These are phyloP conservation scores for Neoascia interrupta DNA, from an alignment of 2,888 invertebrate species.

Conservation along the genomic window DNA sequence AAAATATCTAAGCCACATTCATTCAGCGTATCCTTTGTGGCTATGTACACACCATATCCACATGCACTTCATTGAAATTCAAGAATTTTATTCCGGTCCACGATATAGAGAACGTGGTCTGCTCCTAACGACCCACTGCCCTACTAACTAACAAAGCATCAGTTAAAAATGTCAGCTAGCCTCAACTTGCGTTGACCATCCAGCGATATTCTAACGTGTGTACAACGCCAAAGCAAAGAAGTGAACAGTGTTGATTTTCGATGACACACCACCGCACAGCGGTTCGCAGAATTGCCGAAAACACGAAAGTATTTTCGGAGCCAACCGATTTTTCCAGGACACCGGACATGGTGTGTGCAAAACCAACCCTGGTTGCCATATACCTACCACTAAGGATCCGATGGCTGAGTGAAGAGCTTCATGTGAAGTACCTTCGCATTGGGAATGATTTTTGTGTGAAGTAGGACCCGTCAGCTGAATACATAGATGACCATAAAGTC, in stretches of 20 bases:
- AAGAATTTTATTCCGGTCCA: constrained; percentile 19
- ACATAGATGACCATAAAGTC: constrained; percentile 29
- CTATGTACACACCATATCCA: background rate
- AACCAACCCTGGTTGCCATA: background rate
- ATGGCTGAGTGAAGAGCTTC: constrained; percentile 28
- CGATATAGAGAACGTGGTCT: background rate
- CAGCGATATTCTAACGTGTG: no score
- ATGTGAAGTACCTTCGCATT: constrained; percentile 26
- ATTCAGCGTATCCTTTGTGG: no score
- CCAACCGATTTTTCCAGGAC: constrained; percentile 13
- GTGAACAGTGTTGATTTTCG: constrained; percentile 34
- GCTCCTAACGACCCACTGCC: constrained; percentile 31
- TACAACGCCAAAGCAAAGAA: background rate
- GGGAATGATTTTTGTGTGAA: constrained; percentile 30
- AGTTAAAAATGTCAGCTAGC: no score
- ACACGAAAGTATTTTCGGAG: constrained; percentile 44
- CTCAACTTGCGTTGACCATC: no score
- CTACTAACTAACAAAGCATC: no score
- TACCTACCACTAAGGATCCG: constrained; percentile 15
- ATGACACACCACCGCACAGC: constrained; percentile 29
- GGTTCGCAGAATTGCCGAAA: constrained; percentile 54
- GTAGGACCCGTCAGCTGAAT: constrained; percentile 16
- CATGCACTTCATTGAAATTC: constrained; percentile 37
- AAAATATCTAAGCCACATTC: constrained; percentile 9
- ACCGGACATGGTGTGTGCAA: background rate